Base-by-base conservation (phyloP, 2,113 vertebrate genomes). In the Raphicerus campestris region DNA sequence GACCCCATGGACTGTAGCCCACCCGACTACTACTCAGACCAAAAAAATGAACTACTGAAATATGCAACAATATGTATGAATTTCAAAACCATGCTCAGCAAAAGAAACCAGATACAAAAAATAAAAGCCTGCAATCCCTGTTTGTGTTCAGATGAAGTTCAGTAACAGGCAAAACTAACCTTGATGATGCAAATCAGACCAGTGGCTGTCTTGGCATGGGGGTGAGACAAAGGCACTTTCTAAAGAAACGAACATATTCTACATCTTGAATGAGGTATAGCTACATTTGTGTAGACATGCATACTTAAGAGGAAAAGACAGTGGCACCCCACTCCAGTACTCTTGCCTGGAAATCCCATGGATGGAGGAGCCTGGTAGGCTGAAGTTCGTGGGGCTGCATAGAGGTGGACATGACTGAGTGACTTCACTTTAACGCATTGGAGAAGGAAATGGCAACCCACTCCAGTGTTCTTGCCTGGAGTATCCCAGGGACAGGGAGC, bases 401-500 rank as follows among this genome's bases (percentile, higher is more conserved):
- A 56, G 22, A 26, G 56, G 10, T 1, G 4, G 56, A 58, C 56
- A 58, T 0, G 1, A 58, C 56, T 10, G 22, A 58, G 4, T 0
- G 8, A 56, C 56, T 58, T 58, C 56, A 58, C 56, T 58, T 24
- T 26, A 24, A 58, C 0, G 1, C 22, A 26, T 5, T 58, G 56
- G 56, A 58, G 56, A 58, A 58, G 22, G 56, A 58, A 58, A 58
- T 26, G 22, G 22, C 56, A 58, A 10, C 55, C 20, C 22, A 56
- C 3, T 56, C 55, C 55, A 56, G 3, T 24, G 9, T 10, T 24
- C 55, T 56, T 58, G 56, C 22, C 3, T 58, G 22, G 56, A 58
- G 4, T 26, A 58, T 26, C 22, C 56, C 56, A 58, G 4, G 22
- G 56, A 26, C 10, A 0, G 22, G 22, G 22, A 58, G 56, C 22